Evolutionary conservation across 1,140 invertebrate species (phyloP).

Genomic region (Pseudomyrmex concolor): DNA sequence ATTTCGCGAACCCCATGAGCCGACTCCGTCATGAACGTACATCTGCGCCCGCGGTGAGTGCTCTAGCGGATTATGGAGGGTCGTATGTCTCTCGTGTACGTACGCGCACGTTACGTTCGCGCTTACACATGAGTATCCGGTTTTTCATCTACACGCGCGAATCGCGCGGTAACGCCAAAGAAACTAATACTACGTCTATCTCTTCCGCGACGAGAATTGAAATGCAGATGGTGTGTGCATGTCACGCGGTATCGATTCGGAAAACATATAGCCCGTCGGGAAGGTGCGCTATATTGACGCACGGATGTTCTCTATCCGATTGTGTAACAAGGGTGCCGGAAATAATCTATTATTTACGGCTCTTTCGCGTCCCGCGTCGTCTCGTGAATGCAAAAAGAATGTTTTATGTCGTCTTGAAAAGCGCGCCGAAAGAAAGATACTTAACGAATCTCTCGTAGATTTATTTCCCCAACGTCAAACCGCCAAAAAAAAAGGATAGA

Average conservation of each 20-base stretch:
- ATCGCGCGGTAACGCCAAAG: not conserved
- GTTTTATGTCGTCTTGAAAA: not conserved
- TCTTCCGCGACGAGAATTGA: not conserved
- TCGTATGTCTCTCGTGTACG: not conserved
- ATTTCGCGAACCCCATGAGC: conserved; percentile 58
- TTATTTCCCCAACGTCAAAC: not conserved
- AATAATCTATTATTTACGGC: conserved; percentile 54
- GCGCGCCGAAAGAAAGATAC: not conserved
- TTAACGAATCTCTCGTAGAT: not conserved
- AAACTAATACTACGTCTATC: not conserved
- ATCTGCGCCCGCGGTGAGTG: conserved; percentile 54
- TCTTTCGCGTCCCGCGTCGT: not conserved
- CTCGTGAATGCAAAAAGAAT: conserved; percentile 15
- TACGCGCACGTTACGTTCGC: not conserved
- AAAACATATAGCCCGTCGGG: not conserved
- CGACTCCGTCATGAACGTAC: conserved; percentile 55
- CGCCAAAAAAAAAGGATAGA: not conserved
- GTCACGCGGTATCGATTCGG: conserved; percentile 16
- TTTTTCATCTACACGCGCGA: conserved; percentile 7
- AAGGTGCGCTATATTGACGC: not conserved
- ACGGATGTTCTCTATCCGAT: conserved; percentile 15
- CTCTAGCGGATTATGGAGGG: conserved; percentile 45
- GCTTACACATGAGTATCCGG: conserved; percentile 6
- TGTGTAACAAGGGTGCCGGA: conserved; percentile 14
- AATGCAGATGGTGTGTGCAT: conserved; percentile 19